phyloP scores from a whole-genome alignment of 2,797 vertebrate species.

The Decapterus maruadsi region DNA sequence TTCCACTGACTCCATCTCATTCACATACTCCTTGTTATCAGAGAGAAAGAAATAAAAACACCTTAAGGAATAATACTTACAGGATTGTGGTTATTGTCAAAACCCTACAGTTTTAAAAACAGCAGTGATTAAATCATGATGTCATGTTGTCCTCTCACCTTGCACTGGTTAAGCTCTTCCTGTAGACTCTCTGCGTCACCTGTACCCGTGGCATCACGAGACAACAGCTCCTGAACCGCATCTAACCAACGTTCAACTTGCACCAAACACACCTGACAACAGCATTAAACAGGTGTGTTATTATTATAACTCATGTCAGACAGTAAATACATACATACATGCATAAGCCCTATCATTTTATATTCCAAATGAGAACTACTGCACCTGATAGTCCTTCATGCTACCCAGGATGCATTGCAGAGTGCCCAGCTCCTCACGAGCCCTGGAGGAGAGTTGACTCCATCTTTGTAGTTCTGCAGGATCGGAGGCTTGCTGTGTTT shows the following conservation, averaged over 20 bases:
- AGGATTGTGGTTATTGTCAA: neutral
- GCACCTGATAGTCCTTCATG: slow-evolving; percentile 92
- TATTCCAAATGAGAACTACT: neutral
- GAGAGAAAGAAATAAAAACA: neutral
- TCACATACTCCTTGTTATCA: slow-evolving; percentile 86
- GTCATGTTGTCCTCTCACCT: slow-evolving; percentile 77
- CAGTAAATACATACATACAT: neutral
- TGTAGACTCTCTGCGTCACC: slow-evolving; percentile 84
- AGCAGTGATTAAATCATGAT: neutral
- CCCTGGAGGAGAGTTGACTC: slow-evolving; percentile 87
- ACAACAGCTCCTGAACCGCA: slow-evolving; percentile 89
- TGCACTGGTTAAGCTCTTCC: slow-evolving; percentile 91
- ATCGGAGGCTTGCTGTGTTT: slow-evolving; percentile 86
- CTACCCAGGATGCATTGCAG: slow-evolving; percentile 88
- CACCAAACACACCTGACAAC: slow-evolving; percentile 84
- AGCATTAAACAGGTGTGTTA: neutral
- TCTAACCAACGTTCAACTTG: slow-evolving; percentile 91
- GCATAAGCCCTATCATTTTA: neutral
- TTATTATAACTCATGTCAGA: neutral
- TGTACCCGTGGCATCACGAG: slow-evolving; percentile 82
- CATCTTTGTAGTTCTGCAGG: slow-evolving; percentile 84
- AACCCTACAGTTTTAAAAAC: neutral
- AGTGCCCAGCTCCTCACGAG: slow-evolving; percentile 86
- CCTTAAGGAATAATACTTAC: neutral
- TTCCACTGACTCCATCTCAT: slow-evolving; percentile 91